Evolutionary conservation across 2,113 vertebrate genomes (phyloP).

Genomic region (Paradisaea rubra): DNA sequence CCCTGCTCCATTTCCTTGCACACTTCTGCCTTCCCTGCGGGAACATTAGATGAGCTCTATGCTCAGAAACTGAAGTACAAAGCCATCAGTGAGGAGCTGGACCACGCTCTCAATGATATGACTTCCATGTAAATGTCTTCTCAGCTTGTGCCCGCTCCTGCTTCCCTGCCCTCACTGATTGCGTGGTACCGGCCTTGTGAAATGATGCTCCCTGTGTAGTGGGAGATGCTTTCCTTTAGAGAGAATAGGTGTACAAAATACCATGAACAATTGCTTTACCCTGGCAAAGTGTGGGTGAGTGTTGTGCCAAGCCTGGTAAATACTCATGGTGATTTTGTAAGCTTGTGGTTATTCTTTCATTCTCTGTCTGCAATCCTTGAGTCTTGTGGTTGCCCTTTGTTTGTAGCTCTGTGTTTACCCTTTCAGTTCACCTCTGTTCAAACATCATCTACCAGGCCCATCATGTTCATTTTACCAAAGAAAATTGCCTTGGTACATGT

Average conservation of each 20-base stretch:
- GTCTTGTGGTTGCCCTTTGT: background rate
- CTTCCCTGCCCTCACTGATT: constrained; percentile 41
- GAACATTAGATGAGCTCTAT: constrained; percentile 90
- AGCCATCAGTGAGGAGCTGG: constrained; percentile 99
- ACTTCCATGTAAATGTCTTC: constrained; percentile 95
- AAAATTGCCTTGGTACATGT: background rate
- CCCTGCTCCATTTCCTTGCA: constrained; percentile 56
- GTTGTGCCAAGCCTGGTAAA: constrained; percentile 41
- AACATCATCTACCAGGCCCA: background rate
- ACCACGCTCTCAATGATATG: constrained; percentile 99
- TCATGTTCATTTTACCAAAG: background rate
- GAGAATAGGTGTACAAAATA: constrained; percentile 33
- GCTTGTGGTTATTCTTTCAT: background rate
- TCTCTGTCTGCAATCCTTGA: background rate
- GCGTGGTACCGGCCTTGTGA: background rate
- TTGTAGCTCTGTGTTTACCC: background rate
- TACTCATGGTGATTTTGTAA: constrained; percentile 53
- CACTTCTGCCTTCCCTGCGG: constrained; percentile 59
- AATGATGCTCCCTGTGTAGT: background rate
- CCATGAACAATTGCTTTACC: constrained; percentile 45
- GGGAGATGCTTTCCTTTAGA: background rate
- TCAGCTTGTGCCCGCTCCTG: constrained; percentile 48
- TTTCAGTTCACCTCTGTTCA: constrained; percentile 38
- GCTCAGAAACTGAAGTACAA: constrained; percentile 99
- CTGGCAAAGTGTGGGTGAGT: constrained; percentile 35